Evolutionary conservation across 2,113 vertebrate genomes (phyloP), one percentile per base, ranked within the genome.

Genomic region (Amia ocellicauda): DNA sequence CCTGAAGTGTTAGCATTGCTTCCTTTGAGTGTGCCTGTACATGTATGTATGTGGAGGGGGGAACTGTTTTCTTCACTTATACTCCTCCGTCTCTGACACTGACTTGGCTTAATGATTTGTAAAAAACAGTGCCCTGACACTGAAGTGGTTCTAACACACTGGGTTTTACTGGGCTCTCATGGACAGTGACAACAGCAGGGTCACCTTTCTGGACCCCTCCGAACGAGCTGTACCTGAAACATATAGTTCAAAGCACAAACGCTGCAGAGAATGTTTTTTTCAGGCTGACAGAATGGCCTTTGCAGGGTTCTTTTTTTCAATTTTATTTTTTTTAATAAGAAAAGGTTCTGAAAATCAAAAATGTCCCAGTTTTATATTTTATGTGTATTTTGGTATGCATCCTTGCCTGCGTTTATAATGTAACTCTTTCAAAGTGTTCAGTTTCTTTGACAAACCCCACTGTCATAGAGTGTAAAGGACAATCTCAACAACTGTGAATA

Each of bases 61-160:
- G 7, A 14, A 16, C 24, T 29, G 26, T 53, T 55, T 50, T 36
- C 55, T 45, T 57, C 23, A 69, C 40, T 28, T 57, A 55, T 27
- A 60, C 45, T 47, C 36, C 42, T 60, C 72, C 68, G 67, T 77
- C 67, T 68, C 73, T 76, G 69, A 76, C 78, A 78, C 69, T 74
- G 78, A 63, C 24, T 72, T 75, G 70, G 66, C 73, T 83, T 85
- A 89, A 86, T 86, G 85, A 80, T 77, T 88, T 84, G 72, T 85
- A 78, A 85, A 76, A 84, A 77, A 83, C 81, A 17, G 71, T 52
- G 79, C 56, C 27, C 78, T 76, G 75, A 64, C 86, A 76, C 67
- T 62, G 68, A 74, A 80, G 72, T 62, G 22, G 75, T 85, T 74
- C 59, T 77, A 75, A 76, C 73, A 74, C 76, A 64, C 70, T 68